A percentile compares a stretch with the other conserved stretches of the same genome.
Evolutionary conservation across 2,888 invertebrate genomes (phyloP).

Genomic region (Acronicta alni): DNA sequence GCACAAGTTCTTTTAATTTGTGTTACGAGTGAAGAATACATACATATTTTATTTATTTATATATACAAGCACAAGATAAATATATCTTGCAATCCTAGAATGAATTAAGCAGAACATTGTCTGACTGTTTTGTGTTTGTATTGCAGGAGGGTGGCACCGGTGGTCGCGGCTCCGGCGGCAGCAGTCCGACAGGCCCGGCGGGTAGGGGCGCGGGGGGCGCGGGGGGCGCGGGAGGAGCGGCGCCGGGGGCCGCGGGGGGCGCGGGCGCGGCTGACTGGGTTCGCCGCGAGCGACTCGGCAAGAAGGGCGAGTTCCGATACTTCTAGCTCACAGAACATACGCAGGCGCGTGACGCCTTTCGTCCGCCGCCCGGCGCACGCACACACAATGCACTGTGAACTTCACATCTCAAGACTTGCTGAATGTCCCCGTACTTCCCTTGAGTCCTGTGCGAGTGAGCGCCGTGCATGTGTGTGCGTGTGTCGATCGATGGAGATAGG

Average conservation of each 20-base stretch:
- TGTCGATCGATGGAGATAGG: not conserved
- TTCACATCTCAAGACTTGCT: no score
- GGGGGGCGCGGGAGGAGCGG: slow-evolving; percentile 78
- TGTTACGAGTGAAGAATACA: no score
- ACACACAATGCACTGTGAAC: not conserved
- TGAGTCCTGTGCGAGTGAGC: no score
- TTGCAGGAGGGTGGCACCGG: slow-evolving; percentile 79
- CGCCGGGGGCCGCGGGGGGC: slow-evolving; percentile 74
- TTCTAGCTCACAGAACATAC: slow-evolving; percentile 89
- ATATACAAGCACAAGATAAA: no score
- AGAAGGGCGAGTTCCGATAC: slow-evolving; percentile 98
- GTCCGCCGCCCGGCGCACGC: slow-evolving; percentile 16
- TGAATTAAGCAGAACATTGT: not conserved
- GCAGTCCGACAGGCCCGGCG: slow-evolving; percentile 71
- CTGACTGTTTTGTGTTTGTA: slow-evolving; percentile 4
- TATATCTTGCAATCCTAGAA: no score
- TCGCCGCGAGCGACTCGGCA: slow-evolving; percentile 95
- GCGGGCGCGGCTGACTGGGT: slow-evolving; percentile 92
- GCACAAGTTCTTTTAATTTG: no score
- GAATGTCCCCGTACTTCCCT: no score
- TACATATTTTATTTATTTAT: no score
- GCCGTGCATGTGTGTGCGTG: not conserved
- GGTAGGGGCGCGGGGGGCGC: slow-evolving; percentile 72
- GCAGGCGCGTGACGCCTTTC: not conserved
- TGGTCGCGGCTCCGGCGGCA: slow-evolving; percentile 65